phyloP scores from a whole-genome alignment of 2,113 vertebrate species.

The Eulemur macaco region DNA sequence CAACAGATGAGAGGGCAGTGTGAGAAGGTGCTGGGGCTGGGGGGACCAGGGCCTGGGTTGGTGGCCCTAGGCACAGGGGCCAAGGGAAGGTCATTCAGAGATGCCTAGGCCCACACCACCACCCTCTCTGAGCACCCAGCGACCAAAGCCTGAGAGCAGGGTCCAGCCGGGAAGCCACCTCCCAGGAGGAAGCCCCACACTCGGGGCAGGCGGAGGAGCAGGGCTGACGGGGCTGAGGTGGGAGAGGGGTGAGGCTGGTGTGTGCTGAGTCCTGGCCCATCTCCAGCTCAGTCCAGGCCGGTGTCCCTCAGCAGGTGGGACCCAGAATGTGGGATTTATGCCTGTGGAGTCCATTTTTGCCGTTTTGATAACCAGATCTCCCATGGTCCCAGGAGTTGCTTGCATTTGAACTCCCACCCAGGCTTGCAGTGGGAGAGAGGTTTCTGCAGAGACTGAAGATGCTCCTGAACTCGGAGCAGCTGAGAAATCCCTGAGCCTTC shows the following conservation, averaged over 20 bases:
- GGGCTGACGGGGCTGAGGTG: not conserved
- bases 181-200: not conserved
- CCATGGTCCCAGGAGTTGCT: not conserved
- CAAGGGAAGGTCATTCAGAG: not conserved
- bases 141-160: not conserved
- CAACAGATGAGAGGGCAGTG: not conserved
- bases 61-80: too few species aligned
- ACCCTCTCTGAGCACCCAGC: not conserved
- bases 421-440: not conserved
- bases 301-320: not conserved
- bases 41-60: not conserved
- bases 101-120: not conserved
- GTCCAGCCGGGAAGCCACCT: not conserved
- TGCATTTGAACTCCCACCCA: too few species aligned
- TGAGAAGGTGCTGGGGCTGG: not conserved
- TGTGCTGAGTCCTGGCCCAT: not conserved
- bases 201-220: not conserved
- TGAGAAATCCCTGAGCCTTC: not conserved
- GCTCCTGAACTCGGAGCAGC: not conserved
- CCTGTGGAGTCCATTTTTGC: not conserved
- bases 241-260: not conserved
- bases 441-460: not conserved
- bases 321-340: not conserved
- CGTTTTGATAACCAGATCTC: not conserved
- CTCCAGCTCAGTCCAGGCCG: not conserved